Conservation (phyloP, 2,888 invertebrate genomes). For the Epinotia brunnichana region DNA sequence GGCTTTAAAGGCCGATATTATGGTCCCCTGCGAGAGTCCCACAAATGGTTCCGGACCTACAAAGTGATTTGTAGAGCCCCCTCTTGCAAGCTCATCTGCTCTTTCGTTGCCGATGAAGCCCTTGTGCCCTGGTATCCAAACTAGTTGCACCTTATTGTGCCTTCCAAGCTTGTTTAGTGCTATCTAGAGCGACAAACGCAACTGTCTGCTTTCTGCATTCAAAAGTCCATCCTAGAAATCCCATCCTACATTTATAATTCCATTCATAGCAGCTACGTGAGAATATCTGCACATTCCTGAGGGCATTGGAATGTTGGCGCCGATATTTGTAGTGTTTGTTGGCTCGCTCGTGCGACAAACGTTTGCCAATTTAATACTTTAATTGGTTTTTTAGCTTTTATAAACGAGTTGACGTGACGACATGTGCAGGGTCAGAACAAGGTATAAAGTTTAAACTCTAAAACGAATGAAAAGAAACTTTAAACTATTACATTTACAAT, state of each 20-base stretch:
- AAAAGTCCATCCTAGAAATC: conserved; percentile 19
- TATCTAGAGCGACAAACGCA: neutral
- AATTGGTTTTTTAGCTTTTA: conserved; percentile 22
- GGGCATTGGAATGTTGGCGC: conserved; percentile 6
- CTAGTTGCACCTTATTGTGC: no score
- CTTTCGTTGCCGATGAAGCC: no score
- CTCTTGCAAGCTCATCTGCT: no score
- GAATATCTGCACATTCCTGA: neutral
- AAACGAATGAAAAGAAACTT: no score
- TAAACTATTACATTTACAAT: no score
- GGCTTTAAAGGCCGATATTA: no score
- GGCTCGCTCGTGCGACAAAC: conserved; percentile 5
- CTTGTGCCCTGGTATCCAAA: no score
- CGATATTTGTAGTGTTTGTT: conserved; percentile 16
- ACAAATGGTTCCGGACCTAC: no score
- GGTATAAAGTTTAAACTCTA: no score
- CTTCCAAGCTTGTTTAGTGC: no score
- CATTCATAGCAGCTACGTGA: conserved; percentile 7
- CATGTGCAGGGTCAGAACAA: conserved; percentile 1
- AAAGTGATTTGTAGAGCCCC: no score
- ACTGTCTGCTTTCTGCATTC: conserved; percentile 5
- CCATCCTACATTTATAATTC: conserved; percentile 26
- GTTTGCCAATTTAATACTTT: conserved; percentile 26
- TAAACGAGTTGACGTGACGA: neutral
- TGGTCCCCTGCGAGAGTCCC: no score